Evolutionary conservation across 2,797 vertebrate genomes (phyloP), one percentile per base, ranked within the genome.

Genomic region (Phalloptychus januarius): DNA sequence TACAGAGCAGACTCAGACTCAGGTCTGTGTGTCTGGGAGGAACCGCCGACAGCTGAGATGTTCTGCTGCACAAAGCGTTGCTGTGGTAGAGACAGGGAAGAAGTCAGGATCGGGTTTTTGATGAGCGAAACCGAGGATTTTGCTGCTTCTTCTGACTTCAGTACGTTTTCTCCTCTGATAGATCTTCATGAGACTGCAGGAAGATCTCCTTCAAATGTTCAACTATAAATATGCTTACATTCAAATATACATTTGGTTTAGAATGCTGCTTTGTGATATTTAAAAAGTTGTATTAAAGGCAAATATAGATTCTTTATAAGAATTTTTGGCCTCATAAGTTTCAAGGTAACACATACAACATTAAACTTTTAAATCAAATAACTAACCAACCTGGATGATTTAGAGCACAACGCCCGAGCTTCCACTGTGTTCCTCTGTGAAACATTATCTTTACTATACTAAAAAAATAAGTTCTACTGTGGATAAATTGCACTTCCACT

Each of bases 41-140:
- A 36, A 36, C 7, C 7, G 7, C 61, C 20, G 28, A 61, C 61
- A 63, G 61, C 75, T 81, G 83, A 67, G 63, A 6, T 67, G 63
- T 40, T 67, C 11, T 5, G 23, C 23, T 20, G 20, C 63, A 40
- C 63, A 67, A 40, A 67, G 36, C 2, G 2, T 25, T 67, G 63
- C 63, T 40, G 36, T 13, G 4, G 63, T 25, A 40, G 36, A 40
- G 11, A 33, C 63, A 13, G 33, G 2, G 7, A 63, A 36, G 61
- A 63, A 63, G 33, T 67, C 63, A 67, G 63, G 6, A 40, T 13
- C 20, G 23, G 38, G 18, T 40, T 67, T 23, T n/a, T 67, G 36
- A 67, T n/a, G 36, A 25, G 23, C 10, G 25, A 40, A 40, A 40
- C 63, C 20, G 23, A 40, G 63, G 36, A 67, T 67, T 20, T 67